Conservation (phyloP, 2,797 vertebrate genomes). For the Arctocebus calabarensis region DNA sequence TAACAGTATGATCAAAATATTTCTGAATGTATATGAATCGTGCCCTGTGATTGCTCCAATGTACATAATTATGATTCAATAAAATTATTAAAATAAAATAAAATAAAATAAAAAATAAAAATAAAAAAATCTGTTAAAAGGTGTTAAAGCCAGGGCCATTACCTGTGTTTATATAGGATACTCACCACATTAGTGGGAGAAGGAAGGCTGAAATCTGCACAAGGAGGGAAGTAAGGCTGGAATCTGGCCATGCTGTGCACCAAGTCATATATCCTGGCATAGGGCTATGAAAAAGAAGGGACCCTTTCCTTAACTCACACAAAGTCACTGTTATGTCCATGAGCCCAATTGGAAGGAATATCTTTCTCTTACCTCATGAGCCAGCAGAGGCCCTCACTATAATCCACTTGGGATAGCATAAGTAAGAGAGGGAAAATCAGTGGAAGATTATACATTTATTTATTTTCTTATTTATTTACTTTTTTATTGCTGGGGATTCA, state of each 20-base stretch:
- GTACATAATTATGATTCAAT: too few species aligned
- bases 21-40: too few species aligned
- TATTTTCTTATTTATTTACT: too few species aligned
- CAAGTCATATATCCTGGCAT: not conserved
- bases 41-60: too few species aligned
- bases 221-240: not conserved
- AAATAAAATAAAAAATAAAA: too few species aligned
- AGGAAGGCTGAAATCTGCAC: not conserved
- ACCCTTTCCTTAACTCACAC: not conserved
- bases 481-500: too few species aligned
- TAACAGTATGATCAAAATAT: too few species aligned
- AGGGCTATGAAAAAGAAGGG: not conserved
- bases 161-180: not conserved
- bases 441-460: too few species aligned
- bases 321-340: not conserved
- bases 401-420: conserved; percentile 4
- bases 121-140: too few species aligned
- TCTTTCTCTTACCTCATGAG: not conserved
- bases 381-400: not conserved
- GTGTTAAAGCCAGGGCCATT: not conserved
- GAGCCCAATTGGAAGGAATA: not conserved
- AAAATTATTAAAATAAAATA: too few species aligned
- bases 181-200: not conserved
- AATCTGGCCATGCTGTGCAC: not conserved
- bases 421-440: not conserved